These are phyloP conservation scores for Heliconius charithonia DNA, from an alignment of 2,888 invertebrate genomes.

Conservation along the genomic window DNA sequence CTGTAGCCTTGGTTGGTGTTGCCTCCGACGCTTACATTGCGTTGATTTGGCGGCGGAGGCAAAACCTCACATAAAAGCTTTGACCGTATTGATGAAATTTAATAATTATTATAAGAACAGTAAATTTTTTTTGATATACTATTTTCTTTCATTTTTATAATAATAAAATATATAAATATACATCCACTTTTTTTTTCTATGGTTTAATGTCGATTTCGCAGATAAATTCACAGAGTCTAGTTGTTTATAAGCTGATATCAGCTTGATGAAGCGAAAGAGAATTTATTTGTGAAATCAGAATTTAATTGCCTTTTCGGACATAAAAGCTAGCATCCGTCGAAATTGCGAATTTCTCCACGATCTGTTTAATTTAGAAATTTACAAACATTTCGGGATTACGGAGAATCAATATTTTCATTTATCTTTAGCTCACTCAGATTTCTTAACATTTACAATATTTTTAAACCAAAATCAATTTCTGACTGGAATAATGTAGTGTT, in stretches of 20 bases:
- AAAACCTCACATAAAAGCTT: too few relatives aligned
- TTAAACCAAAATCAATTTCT: neutral
- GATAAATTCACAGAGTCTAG: neutral
- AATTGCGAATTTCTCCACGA: conserved; percentile 32
- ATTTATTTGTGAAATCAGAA: conserved; percentile 41
- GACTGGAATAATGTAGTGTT: too few relatives aligned
- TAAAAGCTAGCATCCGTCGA: conserved; percentile 35
- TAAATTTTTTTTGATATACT: too few relatives aligned
- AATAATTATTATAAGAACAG: too few relatives aligned
- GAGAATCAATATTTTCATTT: neutral
- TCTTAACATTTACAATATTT: neutral
- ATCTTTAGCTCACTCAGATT: conserved; percentile 1
- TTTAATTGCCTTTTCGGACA: conserved; percentile 38
- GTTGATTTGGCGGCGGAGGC: too few relatives aligned
- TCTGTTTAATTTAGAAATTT: conserved; percentile 39
- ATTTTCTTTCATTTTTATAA: too few relatives aligned
- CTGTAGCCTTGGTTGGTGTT: too few relatives aligned
- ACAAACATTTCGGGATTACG: conserved; percentile 27
- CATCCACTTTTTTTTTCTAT: too few relatives aligned
- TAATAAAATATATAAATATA: too few relatives aligned
- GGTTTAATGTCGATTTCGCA: neutral
- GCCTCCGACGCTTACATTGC: too few relatives aligned
- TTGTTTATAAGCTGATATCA: conserved; percentile 35
- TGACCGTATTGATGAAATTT: too few relatives aligned
- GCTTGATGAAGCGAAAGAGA: conserved; percentile 41